phyloP scores from a whole-genome alignment of 2,113 vertebrate species.

The Trichomycterus rosablanca region DNA sequence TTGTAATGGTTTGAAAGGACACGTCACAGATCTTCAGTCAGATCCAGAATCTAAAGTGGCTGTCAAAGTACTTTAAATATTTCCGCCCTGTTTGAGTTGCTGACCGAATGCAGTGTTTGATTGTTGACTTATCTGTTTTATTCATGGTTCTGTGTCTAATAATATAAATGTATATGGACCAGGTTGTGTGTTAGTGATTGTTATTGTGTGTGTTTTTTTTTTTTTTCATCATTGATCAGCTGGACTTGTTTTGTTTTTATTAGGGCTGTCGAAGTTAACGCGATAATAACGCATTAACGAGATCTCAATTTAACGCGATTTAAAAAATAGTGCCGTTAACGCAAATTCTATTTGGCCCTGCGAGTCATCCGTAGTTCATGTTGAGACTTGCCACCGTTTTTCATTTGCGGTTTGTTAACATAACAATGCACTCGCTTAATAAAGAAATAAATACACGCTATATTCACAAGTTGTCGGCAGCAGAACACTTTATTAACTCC shows the following conservation, averaged over 20 bases:
- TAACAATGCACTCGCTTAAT: too few relatives aligned
- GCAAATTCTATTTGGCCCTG: too few relatives aligned
- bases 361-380: too few relatives aligned
- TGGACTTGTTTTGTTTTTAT: background rate
- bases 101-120: slow-evolving; percentile 3
- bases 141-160: background rate
- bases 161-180: slow-evolving; percentile 9
- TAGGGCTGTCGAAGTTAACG: too few relatives aligned
- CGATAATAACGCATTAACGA: too few relatives aligned
- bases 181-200: background rate
- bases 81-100: background rate
- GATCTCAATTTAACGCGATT: slow-evolving; percentile 25
- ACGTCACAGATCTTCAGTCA: slow-evolving; percentile 20
- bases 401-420: too few relatives aligned
- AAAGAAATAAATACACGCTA: too few relatives aligned
- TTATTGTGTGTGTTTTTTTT: too few relatives aligned
- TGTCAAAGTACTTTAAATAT: background rate
- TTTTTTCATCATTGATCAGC: background rate
- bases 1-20: background rate
- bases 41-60: background rate
- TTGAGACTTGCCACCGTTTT: too few relatives aligned
- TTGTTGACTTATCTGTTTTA: background rate
- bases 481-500: too few relatives aligned
- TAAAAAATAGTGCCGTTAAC: background rate
- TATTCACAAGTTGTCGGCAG: too few relatives aligned